These are phyloP conservation scores for Fulmarus glacialis DNA, from an alignment of 2,113 vertebrate genomes.

Conservation along the genomic window DNA sequence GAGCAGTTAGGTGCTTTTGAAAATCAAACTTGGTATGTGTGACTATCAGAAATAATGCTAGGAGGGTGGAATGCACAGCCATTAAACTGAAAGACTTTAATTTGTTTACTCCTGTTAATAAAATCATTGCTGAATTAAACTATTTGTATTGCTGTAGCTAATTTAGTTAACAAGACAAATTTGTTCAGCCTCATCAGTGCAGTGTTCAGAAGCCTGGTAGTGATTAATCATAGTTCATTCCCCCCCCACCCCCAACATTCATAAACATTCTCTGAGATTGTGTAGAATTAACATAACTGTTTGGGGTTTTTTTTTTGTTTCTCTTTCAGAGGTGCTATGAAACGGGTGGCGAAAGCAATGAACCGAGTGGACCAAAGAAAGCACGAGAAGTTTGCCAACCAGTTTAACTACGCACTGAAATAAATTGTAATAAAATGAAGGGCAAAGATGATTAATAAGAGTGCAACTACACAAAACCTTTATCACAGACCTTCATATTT, in stretches of 20 bases:
- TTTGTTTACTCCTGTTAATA: conserved; percentile 74
- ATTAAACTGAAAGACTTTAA: conserved; percentile 32
- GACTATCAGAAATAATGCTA: not conserved
- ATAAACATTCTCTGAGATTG: not conserved
- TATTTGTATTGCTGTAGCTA: conserved; percentile 67
- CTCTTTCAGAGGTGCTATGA: conserved; percentile 83
- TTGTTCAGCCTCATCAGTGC: conserved; percentile 71
- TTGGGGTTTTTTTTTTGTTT: not conserved
- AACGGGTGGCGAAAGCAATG: conserved; percentile 84
- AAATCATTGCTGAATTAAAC: conserved; percentile 60
- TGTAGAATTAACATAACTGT: not conserved
- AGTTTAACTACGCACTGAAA: conserved; percentile 94
- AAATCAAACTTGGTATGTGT: not conserved
- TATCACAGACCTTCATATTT: not conserved
- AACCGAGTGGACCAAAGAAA: conserved; percentile 85
- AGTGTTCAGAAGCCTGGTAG: conserved; percentile 17
- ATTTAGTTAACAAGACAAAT: conserved; percentile 71
- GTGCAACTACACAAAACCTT: not conserved
- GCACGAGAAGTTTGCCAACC: conserved; percentile 95
- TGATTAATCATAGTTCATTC: conserved; percentile 56
- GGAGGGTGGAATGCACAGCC: not conserved
- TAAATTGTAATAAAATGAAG: conserved; percentile 59
- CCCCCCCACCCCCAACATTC: not conserved
- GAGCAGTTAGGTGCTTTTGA: not conserved
- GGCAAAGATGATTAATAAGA: not conserved